Evolutionary conservation across 23 tunicate genomes (phyloP).

Genomic region (Botrylloides violaceus): DNA sequence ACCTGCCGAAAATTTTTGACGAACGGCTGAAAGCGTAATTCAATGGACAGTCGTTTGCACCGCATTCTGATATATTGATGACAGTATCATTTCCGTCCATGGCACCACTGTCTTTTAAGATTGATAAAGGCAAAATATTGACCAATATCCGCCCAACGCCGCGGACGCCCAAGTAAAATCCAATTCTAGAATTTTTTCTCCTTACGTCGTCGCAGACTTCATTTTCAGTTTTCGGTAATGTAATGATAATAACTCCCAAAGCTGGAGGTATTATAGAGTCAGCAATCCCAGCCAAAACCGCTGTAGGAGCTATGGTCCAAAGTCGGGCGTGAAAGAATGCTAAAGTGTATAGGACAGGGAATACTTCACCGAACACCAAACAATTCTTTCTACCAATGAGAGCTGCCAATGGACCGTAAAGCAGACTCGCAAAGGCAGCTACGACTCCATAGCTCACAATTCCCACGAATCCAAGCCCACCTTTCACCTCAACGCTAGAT

Average conservation of each 20-base stretch:
- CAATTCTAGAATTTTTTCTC: background rate
- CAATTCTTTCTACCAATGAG: background rate
- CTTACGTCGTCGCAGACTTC: background rate
- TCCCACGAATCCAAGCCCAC: background rate
- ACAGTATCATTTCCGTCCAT: background rate
- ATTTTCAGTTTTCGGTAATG: background rate
- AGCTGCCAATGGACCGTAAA: background rate
- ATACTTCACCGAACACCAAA: background rate
- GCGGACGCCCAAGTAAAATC: too few species aligned
- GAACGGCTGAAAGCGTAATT: background rate
- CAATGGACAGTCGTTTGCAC: background rate
- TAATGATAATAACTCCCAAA: background rate
- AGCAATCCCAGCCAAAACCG: background rate
- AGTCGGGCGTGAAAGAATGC: background rate
- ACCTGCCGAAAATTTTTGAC: background rate
- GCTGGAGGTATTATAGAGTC: too few species aligned
- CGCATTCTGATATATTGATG: background rate
- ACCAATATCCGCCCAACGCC: background rate
- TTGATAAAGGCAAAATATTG: background rate
- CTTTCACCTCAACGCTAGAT: background rate
- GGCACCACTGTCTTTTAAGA: background rate
- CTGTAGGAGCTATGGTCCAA: background rate
- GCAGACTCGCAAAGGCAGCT: background rate
- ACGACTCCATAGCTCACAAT: background rate
- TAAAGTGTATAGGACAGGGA: background rate